These are phyloP conservation scores for Penelope pileata DNA, from an alignment of 2,113 vertebrate genomes.

Conservation along the genomic window DNA sequence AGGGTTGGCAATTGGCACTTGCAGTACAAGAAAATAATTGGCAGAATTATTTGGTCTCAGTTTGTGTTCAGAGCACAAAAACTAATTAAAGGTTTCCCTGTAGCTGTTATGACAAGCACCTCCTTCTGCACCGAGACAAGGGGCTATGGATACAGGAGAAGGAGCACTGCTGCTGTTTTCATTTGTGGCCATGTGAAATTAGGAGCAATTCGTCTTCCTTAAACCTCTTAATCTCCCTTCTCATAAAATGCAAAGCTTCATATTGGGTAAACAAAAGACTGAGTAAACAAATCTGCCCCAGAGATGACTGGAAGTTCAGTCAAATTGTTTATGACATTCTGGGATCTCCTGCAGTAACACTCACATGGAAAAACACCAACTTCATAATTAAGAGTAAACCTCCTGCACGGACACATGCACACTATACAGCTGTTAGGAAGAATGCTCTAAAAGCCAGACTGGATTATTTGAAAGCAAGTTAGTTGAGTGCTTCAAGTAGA, in stretches of 20 bases:
- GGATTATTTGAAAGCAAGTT: not conserved
- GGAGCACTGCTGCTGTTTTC: not conserved
- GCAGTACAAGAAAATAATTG: slow-evolving; percentile 4
- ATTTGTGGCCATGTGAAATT: not conserved
- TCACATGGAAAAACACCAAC: not conserved
- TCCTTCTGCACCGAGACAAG: not conserved
- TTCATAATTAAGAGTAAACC: not conserved
- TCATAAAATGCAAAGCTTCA: not conserved
- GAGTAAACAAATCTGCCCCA: not conserved
- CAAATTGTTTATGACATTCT: not conserved
- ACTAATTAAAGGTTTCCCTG: slow-evolving; percentile 52
- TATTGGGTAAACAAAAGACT: not conserved
- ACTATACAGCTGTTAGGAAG: not conserved
- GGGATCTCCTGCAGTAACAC: not conserved
- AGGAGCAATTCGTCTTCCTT: not conserved
- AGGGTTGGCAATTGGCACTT: slow-evolving; percentile 52
- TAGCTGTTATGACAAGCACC: slow-evolving; percentile 11
- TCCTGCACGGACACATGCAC: not conserved
- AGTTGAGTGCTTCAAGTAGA: not conserved
- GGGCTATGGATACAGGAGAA: not conserved
- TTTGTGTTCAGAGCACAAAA: slow-evolving; percentile 38
- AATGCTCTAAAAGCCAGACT: not conserved
- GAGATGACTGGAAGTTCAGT: not conserved
- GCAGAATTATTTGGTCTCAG: slow-evolving; percentile 42
- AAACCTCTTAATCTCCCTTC: not conserved